Evolutionary conservation across 92 coral and sea anemone species (phyloP).

Genomic region (Umimayanthus kanabou): DNA sequence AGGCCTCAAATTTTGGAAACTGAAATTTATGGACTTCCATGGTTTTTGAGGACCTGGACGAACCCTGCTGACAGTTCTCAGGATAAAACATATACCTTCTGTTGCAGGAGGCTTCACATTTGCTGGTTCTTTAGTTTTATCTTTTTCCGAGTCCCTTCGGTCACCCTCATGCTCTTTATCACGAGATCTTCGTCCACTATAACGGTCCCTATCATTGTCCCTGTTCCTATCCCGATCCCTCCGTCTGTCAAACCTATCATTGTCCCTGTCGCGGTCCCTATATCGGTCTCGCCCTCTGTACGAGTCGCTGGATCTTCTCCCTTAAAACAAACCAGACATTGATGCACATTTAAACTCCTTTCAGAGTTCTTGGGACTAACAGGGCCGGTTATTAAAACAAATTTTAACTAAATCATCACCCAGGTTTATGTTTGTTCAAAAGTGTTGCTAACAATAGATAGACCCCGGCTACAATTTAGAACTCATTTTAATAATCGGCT

Average conservation of each 20-base stretch:
- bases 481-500: not conserved
- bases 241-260: conserved; percentile 17
- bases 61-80: not conserved
- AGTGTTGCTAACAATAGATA: too few relatives aligned
- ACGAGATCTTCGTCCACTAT: conserved; percentile 38
- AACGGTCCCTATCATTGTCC: conserved; percentile 57
- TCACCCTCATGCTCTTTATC: conserved; percentile 33
- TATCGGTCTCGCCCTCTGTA: conserved; percentile 46
- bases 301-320: conserved; percentile 51
- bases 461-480: too few relatives aligned
- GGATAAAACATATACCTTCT: conserved; percentile 17
- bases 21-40: too few relatives aligned
- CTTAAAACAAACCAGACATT: not conserved
- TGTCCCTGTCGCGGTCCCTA: conserved; percentile 25
- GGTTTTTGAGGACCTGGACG: too few relatives aligned
- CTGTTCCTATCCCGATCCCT: conserved; percentile 64
- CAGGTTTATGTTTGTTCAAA: too few relatives aligned
- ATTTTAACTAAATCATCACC: too few relatives aligned
- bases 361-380: not conserved
- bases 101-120: not conserved
- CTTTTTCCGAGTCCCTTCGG: conserved; percentile 17
- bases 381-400: too few relatives aligned
- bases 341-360: not conserved
- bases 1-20: too few relatives aligned
- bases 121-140: conserved; percentile 24